A percentile compares a stretch with the other conserved stretches of the same genome.
These are phyloP conservation scores for Tupaia chinensis DNA, from an alignment of 2,113 vertebrate species.

Conservation along the genomic window DNA sequence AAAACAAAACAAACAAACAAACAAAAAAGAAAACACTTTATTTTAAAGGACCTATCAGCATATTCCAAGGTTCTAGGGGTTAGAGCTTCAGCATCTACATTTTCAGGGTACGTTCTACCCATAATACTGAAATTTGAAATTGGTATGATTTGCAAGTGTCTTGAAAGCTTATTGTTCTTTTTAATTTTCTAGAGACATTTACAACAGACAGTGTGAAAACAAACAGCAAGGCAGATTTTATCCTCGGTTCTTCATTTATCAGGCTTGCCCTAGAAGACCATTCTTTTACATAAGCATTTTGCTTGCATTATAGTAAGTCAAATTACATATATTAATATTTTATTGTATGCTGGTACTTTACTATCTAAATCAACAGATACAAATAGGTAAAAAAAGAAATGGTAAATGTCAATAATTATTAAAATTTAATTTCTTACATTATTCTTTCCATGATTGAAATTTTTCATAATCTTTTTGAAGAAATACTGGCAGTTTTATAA, in stretches of 20 bases:
- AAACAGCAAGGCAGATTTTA: not conserved
- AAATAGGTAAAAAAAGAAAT: not conserved
- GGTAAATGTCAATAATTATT: not conserved
- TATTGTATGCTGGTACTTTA: not conserved
- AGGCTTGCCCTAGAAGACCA: not conserved
- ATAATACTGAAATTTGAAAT: not conserved
- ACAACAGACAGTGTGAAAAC: not conserved
- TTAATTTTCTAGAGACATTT: not conserved
- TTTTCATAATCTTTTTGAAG: not conserved
- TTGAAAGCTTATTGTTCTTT: not conserved
- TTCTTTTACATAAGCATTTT: not conserved
- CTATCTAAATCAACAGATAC: not conserved
- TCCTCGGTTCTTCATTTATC: not conserved
- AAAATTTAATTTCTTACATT: not conserved
- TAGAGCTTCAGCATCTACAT: rapidly evolving
- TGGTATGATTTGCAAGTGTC: not conserved
- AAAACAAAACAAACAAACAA: no score
- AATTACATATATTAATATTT: not conserved
- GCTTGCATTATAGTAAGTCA: not conserved
- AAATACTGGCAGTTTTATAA: not conserved
- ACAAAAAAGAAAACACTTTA: not conserved
- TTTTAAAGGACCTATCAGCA: not conserved
- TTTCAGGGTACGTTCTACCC: not conserved
- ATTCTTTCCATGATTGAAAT: not conserved
- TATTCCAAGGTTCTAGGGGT: rapidly evolving